Evolutionary conservation across 2,888 invertebrate species (phyloP), one percentile per base, ranked within the genome.

Genomic region (Drosophila mimica): DNA sequence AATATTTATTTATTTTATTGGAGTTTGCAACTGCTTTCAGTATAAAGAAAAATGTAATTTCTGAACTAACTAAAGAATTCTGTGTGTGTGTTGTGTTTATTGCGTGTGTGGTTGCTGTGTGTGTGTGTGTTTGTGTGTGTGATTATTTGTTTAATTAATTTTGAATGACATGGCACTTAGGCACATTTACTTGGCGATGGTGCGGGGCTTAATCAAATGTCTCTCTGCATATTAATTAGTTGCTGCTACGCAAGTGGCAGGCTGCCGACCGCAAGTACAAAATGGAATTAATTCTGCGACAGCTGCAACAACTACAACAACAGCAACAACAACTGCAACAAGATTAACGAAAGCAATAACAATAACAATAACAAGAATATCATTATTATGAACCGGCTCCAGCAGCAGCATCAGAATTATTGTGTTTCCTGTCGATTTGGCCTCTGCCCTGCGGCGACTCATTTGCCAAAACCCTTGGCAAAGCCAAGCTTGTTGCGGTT

Each of bases 111-210:
- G 36, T 38, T 38, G 17, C 36, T 38, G 28, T 30, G 65, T 46
- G n/a, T 60, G 62, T 57, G 34, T 31, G 25, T 65, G 51, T 36
- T 49, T 68, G 48, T 63, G 20, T 20, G 33, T 20, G 61, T 58
- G 36, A 46, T 69, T 74, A 77, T 73, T 70, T 53, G 60, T 48
- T 66, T 70, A 68, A 83, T 86, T 77, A 73, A 83, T 86, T 78
- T 83, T 83, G 70, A 83, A 86, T 83, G 77, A 61, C 69, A 48
- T 68, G 64, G 60, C 83, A 73, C 82, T 83, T 72, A 63, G 66
- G 17, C 20, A 13, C 25, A 49, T 36, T 70, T 36, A 43, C 25
- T 46, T 46, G 69, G 64, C 43, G 33, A 30, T 25, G 51, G 46
- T 52, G 59, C 17, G 59, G 33, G 54, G 53, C 28, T 56, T 49